phyloP scores from a whole-genome alignment of 2,888 invertebrate species.

The Chelonus formosanus region DNA sequence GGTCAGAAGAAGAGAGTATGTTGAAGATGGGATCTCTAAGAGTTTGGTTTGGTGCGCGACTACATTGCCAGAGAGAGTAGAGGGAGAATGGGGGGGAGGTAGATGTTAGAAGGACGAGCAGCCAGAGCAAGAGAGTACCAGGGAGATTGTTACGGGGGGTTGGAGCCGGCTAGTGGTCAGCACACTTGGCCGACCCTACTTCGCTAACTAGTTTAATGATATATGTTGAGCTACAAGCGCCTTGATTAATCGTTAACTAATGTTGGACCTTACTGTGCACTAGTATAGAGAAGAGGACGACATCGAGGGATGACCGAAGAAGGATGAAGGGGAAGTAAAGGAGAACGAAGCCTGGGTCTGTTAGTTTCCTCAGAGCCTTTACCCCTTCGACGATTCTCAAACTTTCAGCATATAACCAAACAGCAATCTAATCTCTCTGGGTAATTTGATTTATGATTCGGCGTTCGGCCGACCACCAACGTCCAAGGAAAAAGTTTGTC shows the following conservation, averaged over 20 bases:
- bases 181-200: conserved; percentile 66
- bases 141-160: conserved; percentile 48
- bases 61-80: conserved; percentile 55
- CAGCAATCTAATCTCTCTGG: conserved; percentile 63
- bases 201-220: conserved; percentile 66
- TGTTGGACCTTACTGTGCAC: conserved; percentile 64
- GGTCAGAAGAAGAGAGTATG: conserved; percentile 28
- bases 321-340: conserved; percentile 44
- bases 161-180: conserved; percentile 61
- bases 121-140: conserved; percentile 36
- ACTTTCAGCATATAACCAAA: conserved; percentile 49
- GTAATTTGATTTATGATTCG: conserved; percentile 62
- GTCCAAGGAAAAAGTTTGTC: conserved; percentile 41
- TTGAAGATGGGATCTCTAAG: conserved; percentile 55
- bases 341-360: conserved; percentile 38
- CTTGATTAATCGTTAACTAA: conserved; percentile 67
- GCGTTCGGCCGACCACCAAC: conserved; percentile 39
- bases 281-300: conserved; percentile 44
- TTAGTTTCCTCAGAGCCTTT: conserved; percentile 28
- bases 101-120: conserved; percentile 31
- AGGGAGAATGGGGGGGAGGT: conserved; percentile 13
- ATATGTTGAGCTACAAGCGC: conserved; percentile 66
- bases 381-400: conserved; percentile 38
- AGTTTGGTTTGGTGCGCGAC: conserved; percentile 61
- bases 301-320: conserved; percentile 35